These are phyloP conservation scores for Cephus spinipes DNA, from an alignment of 2,888 invertebrate species.

Conservation along the genomic window DNA sequence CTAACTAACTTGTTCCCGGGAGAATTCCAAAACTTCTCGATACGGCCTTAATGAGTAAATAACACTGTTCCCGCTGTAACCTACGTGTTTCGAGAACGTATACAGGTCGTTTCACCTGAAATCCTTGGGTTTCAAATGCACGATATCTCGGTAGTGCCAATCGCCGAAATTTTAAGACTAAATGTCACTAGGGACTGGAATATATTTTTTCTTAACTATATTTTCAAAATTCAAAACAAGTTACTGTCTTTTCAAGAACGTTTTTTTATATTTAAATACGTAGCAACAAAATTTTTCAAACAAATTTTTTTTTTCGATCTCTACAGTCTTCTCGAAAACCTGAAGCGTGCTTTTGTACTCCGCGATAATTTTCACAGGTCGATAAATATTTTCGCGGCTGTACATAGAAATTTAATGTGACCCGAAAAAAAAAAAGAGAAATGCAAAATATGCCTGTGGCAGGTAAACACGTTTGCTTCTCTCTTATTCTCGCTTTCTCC, in stretches of 20 bases:
- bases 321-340: neutral
- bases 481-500: neutral
- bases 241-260: too few species aligned
- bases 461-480: slow-evolving; percentile 39
- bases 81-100: neutral
- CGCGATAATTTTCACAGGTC: neutral
- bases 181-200: neutral
- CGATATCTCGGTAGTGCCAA: neutral
- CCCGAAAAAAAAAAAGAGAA: slow-evolving; percentile 22
- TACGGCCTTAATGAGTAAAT: neutral
- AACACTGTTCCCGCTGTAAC: neutral
- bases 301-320: neutral
- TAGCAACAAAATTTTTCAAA: neutral
- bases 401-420: neutral
- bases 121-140: neutral
- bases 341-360: neutral
- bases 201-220: neutral
- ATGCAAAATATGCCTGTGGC: slow-evolving; percentile 56
- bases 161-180: neutral
- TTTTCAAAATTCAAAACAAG: too few species aligned
- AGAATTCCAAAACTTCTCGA: neutral
- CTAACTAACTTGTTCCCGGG: neutral
- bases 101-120: neutral
- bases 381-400: neutral
- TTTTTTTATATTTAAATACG: neutral